Base-by-base conservation (phyloP, 1,140 invertebrate species). In the Steinernema khuongi region DNA sequence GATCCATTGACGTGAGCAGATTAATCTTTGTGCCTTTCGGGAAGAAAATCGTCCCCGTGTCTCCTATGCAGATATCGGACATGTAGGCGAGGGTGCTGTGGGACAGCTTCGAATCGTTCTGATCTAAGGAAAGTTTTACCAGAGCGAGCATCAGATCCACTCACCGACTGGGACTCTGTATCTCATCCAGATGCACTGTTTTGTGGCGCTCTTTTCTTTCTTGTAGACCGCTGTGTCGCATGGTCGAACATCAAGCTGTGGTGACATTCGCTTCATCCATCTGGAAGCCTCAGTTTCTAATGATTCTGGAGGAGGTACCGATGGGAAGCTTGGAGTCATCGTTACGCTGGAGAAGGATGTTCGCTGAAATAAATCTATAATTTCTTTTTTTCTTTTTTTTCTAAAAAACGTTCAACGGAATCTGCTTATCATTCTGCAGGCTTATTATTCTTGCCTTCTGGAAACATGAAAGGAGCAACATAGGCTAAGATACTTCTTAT, bases 111-210 rank as follows among this genome's bases (percentile, higher is more conserved):
- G 72, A 71, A n/a, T 75, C 74, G 11, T 75, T 19, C 26, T 66
- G 73, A 36, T 72, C 74, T 19, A 75, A 70, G 19, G 50, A 68
- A 68, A 19, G 19, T 19, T 14, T 17, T 7, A 7, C n/a, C 14
- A 36, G 7, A 70, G 68, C n/a, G n/a, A 32, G 14, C 7, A 41
- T 70, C n/a, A 4, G 69, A 19, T 41, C n/a, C 19, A 31, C 74
- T 71, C 28, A 75, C 74, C 74, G 44, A 75, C 74, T 50, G 70
- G 70, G 33, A 43, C 70, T 30, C 72, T 75, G 32, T 75, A 75
- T 32, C 68, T 26, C 33, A 75, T 67, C 74, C 74, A 75, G 1
- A 75, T 28, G n/a, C 44, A 72, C 31, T 75, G 74, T 26, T 75
- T 75, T n/a, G 60, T 67, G 4, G 60, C 7, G 22, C n/a, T 67